phyloP scores from a whole-genome alignment of 1,140 invertebrate species.

The Tribolium madens region DNA sequence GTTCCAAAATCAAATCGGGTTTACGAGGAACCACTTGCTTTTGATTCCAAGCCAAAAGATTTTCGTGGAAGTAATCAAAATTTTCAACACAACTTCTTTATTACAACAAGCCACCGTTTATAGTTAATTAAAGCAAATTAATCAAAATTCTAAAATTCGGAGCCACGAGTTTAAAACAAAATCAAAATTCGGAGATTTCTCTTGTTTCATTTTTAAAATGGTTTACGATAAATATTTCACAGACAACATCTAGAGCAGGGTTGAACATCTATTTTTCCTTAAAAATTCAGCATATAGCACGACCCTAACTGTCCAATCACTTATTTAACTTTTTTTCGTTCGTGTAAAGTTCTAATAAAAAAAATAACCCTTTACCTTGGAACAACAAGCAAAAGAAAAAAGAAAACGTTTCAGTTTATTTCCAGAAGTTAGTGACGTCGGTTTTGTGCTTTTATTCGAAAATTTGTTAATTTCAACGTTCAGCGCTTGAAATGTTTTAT shows the following conservation, averaged over 20 bases:
- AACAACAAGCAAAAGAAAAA: neutral
- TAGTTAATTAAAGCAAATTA: neutral
- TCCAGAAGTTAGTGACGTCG: neutral
- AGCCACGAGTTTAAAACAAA: neutral
- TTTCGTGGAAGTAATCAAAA: slow-evolving; percentile 12
- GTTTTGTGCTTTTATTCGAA: neutral
- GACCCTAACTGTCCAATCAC: neutral
- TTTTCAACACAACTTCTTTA: neutral
- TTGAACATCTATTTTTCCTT: neutral
- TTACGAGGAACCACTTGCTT: slow-evolving; percentile 1
- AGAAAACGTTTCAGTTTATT: too few species aligned
- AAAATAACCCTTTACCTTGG: neutral
- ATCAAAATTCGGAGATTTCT: neutral
- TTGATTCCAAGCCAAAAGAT: slow-evolving; percentile 4
- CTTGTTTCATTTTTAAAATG: neutral
- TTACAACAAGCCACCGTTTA: neutral
- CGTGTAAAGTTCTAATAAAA: neutral
- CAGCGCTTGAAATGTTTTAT: neutral
- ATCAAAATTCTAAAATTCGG: slow-evolving; percentile 10
- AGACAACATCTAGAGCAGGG: neutral
- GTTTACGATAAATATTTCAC: neutral
- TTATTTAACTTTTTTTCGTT: neutral
- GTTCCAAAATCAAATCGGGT: slow-evolving; percentile 12
- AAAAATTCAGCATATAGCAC: neutral
- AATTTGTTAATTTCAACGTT: neutral